Base-by-base conservation (phyloP, 2,888 invertebrate species). In the Plebejus anna region DNA sequence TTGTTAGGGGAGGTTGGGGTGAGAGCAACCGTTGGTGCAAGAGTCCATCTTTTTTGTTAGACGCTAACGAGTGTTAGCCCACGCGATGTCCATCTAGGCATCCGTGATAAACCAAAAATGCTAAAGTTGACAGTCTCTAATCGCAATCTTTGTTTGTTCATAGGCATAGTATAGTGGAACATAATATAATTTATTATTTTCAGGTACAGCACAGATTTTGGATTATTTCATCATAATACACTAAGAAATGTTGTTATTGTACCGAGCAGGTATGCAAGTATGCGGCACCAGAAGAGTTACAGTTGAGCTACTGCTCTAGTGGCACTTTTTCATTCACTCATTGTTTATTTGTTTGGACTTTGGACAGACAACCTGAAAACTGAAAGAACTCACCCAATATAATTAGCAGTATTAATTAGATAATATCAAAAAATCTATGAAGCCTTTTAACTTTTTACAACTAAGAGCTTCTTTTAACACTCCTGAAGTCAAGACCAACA, bases 1-100 rank as follows among this genome's bases (percentile, higher is more conserved):
- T 92, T 91, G 90, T 90, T 86, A 79, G 78, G 79, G 76, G 82
- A 84, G 82, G 86, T 82, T 84, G 83, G 91, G 92, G 90, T 89
- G 89, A 84, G 85, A 86, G 85, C 86, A 88, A 89, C 80, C 66
- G 76, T 47, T 38, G 77, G 75, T 55, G 59, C 59, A 79, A 22
- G 22, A 61, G 61, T 61, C 28, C 32, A 66, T 66, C 66, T 36
- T 32, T 32, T 36, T 11, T 75, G 38, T 57, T 75, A 57, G 55
- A 75, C 55, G 55, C 32, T 73, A 42, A 51, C 51, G 73, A 36
- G 57, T 38, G 36, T 57, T n/a, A 28, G n/a, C 55, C 55, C 38
- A 73, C 42, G 32, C 66, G 66, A 66, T 28, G 6, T 66, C 47
- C 22, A 61, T 22, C 22, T 32, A 42, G 13, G 42, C 47, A 61